phyloP scores from a whole-genome alignment of 2,888 invertebrate species.

The Ophion ellenae region DNA sequence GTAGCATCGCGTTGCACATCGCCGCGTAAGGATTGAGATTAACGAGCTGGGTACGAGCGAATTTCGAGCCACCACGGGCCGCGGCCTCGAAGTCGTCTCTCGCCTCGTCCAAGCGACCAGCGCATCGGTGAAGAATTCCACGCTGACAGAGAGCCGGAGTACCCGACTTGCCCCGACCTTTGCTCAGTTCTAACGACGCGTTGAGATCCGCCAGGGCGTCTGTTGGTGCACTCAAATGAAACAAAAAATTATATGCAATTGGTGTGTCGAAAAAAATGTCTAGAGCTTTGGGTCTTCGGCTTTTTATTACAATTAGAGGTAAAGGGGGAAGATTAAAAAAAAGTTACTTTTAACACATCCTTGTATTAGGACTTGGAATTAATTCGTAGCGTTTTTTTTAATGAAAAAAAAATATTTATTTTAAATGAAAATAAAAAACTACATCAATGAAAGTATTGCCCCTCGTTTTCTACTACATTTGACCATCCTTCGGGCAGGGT shows the following conservation, averaged over 20 bases:
- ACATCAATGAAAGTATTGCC: no score
- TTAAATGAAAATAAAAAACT: no score
- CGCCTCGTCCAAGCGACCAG: constrained; percentile 89
- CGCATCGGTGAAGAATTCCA: constrained; percentile 90
- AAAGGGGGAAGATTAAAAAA: no score
- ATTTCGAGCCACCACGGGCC: constrained; percentile 92
- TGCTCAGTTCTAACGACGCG: constrained; percentile 88
- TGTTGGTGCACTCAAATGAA: constrained; percentile 76
- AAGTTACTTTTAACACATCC: no score
- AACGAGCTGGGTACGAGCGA: constrained; percentile 93
- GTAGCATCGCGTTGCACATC: constrained; percentile 96
- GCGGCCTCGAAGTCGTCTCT: constrained; percentile 91
- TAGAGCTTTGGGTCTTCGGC: not conserved
- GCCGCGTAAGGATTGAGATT: constrained; percentile 97
- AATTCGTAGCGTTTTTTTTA: no score
- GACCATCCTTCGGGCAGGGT: no score
- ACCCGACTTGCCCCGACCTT: constrained; percentile 87
- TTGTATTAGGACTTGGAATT: no score
- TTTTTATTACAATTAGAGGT: not conserved
- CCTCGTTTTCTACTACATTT: no score
- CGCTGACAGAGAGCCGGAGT: constrained; percentile 94
- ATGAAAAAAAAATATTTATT: no score
- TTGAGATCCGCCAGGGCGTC: constrained; percentile 91
- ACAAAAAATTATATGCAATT: not conserved
- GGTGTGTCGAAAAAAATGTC: not conserved